A percentile compares a stretch with the other conserved stretches of the same genome.
Evolutionary conservation across 2,113 vertebrate genomes (phyloP).

Genomic region (Gopherus flavomarginatus): DNA sequence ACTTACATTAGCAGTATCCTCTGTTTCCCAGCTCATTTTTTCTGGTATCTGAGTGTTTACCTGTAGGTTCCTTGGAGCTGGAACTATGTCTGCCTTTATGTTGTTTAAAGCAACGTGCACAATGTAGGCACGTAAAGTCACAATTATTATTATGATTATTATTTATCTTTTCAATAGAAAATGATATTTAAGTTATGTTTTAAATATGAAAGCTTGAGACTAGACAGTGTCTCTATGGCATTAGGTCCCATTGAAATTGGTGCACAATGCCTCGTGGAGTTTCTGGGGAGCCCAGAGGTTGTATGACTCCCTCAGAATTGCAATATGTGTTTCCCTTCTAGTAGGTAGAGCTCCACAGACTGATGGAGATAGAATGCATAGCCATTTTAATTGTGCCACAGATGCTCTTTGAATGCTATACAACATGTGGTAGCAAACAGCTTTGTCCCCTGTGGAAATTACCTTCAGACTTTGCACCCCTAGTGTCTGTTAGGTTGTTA

Average conservation of each 20-base stretch:
- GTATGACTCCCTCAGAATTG: not conserved
- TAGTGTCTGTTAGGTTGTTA: not conserved
- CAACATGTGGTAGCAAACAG: not conserved
- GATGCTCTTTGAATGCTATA: constrained; percentile 43
- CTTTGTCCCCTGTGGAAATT: not conserved
- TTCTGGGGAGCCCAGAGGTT: not conserved
- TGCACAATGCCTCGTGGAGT: not conserved
- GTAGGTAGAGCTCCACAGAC: not conserved
- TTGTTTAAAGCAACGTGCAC: not conserved
- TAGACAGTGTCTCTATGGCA: not conserved
- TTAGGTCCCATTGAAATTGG: not conserved
- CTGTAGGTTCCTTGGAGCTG: not conserved
- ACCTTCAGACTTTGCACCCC: not conserved
- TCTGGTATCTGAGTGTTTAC: not conserved
- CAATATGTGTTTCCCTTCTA: not conserved
- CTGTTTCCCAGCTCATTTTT: not conserved
- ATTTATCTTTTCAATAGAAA: not conserved
- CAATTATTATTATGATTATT: not conserved
- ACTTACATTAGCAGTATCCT: not conserved
- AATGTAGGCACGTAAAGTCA: not conserved
- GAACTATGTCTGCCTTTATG: not conserved
- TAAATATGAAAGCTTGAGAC: not conserved
- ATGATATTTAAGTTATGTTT: not conserved
- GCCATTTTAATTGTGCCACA: constrained; percentile 62
- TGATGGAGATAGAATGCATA: not conserved